These are phyloP conservation scores for Sturmia bella DNA, from an alignment of 2,888 invertebrate genomes.

Conservation along the genomic window DNA sequence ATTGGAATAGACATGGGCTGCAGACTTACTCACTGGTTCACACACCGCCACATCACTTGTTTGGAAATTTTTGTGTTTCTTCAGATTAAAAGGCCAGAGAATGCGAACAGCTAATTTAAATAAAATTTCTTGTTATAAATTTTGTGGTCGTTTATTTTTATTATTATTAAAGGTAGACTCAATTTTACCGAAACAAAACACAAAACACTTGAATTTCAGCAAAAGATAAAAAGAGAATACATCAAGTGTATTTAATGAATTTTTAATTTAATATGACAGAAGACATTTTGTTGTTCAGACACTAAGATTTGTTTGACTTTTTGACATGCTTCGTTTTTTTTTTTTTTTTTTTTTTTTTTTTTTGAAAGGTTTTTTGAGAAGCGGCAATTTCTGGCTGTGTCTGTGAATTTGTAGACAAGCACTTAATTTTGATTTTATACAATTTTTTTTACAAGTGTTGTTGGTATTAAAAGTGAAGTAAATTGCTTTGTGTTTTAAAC, in stretches of 20 bases:
- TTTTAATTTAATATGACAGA: constrained; percentile 68
- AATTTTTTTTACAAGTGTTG: not conserved
- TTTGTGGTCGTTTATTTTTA: constrained; percentile 14
- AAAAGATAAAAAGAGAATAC: not conserved
- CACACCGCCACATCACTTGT: constrained; percentile 39
- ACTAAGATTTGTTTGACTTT: constrained; percentile 56
- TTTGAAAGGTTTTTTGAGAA: not conserved
- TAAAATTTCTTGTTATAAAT: constrained; percentile 50
- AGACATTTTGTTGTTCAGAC: constrained; percentile 46
- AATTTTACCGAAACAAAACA: constrained; percentile 5
- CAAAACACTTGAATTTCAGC: constrained; percentile 25
- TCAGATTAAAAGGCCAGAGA: constrained; percentile 8
- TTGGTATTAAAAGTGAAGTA: too few species aligned
- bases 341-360: constrained; percentile 14
- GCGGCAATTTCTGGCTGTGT: constrained; percentile 6
- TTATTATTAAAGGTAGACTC: constrained; percentile 50
- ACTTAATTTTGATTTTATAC: constrained; percentile 19
- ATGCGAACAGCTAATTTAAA: constrained; percentile 64
- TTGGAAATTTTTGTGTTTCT: constrained; percentile 2
- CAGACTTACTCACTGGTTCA: constrained; percentile 43
- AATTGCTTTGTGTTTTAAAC: too few species aligned
- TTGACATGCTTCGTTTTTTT: constrained; percentile 44
- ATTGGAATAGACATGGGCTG: constrained; percentile 66
- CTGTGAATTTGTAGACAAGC: constrained; percentile 23
- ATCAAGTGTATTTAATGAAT: constrained; percentile 62